These are phyloP conservation scores for Syrrhaptes paradoxus DNA, from an alignment of 2,113 vertebrate genomes.

Conservation along the genomic window DNA sequence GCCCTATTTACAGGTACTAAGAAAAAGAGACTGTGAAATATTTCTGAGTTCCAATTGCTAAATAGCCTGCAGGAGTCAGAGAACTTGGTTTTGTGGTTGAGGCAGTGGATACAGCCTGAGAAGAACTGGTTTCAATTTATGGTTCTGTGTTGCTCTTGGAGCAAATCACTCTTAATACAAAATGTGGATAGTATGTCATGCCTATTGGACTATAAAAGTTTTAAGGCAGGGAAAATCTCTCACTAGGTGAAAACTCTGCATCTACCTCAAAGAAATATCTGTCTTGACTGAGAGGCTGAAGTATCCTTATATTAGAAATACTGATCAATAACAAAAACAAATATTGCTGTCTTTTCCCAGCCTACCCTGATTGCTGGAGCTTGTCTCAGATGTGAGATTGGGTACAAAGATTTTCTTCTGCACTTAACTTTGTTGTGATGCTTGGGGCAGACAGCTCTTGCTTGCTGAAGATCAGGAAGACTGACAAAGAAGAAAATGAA, in stretches of 20 bases:
- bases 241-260: neutral
- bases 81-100: constrained; percentile 3
- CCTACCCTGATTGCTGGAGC: neutral
- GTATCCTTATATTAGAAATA: constrained; percentile 13
- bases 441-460: neutral
- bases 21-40: constrained; percentile 11
- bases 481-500: neutral
- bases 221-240: constrained; percentile 12
- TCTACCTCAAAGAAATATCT: constrained; percentile 13
- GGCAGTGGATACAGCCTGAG: neutral
- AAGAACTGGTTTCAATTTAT: constrained; percentile 29
- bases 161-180: constrained; percentile 47
- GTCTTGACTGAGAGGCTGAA: neutral
- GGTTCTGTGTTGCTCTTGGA: neutral
- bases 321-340: constrained; percentile 38
- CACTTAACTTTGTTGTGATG: neutral
- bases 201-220: constrained; percentile 26
- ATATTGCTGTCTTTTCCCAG: neutral
- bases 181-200: constrained; percentile 30
- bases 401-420: neutral
- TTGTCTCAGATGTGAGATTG: neutral
- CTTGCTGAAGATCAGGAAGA: neutral
- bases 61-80: constrained; percentile 16
- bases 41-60: constrained; percentile 15
- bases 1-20: neutral